Base-by-base conservation (phyloP, 2,797 vertebrate species). In the Euthynnus affinis region DNA sequence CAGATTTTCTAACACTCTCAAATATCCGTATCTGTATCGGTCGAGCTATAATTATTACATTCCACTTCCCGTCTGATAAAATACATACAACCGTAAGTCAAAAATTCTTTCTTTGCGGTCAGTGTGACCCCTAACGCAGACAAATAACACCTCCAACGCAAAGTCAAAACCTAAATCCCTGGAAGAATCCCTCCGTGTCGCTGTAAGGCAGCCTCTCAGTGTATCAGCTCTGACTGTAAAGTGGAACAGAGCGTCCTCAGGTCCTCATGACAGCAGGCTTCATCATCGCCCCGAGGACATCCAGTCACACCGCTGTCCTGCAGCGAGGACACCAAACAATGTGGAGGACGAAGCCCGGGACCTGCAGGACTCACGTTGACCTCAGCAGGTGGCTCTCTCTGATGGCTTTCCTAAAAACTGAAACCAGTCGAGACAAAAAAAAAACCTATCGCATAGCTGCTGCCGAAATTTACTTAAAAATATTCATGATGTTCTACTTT, bases 201-300 rank as follows among this genome's bases (percentile, higher is more conserved):
- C 73, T 37, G 37, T 37, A 82, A 69, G 29, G 74, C 51, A 40
- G 68, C 68, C 73, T 79, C 23, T 58, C 23, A 3, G 4, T 42
- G 57, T 18, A 62, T 42, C 65, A 17, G 71, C 61, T 60, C 46
- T 59, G 70, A 63, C 58, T 85, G 60, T 14, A 63, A 78, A 76
- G 53, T 71, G 65, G 68, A 80, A 14, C 63, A 52, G 10, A 25
- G 48, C 32, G 9, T 72, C 82, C 84, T 71, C 9, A 9, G 79
- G 79, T 81, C 74, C 48, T 86, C 63, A 49, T 71, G 67, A 82
- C 79, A 78, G 78, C 81, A 20, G 42, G 46, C 42, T 85, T 76
- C 51, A 74, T 74, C 76, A 80, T 34, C 34, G 3, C 49, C 84
- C 53, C 0, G 52, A 77, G 77, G 70, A 78, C 1, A 3, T 56